Evolutionary conservation across 2,888 invertebrate genomes (phyloP), one percentile per base, ranked within the genome.

Genomic region (Agrotis segetum): DNA sequence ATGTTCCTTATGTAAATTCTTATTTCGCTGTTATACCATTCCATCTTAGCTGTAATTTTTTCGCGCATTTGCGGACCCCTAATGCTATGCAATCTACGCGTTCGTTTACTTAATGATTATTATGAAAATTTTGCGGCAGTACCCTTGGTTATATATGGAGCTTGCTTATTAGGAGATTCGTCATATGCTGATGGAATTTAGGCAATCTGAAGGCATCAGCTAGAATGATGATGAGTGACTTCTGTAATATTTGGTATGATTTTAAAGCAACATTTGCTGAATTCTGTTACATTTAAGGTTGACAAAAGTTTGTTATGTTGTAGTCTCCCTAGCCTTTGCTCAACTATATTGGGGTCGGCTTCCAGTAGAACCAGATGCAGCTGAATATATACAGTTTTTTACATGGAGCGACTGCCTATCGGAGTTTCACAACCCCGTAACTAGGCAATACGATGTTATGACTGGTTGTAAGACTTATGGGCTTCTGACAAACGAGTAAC

Each of bases 1-100:
- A 88, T 85, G 55, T 66, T 86, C 68, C 70, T 74, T 78, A 86
- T 85, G 88, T 85, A 89, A 88, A 90, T 87, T 89, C 85, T 85
- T 85, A 85, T 90, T 89, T 87, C 56, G 83, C 76, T 80, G 77
- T 63, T 65, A 56, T 55, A 69, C 29, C 59, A 29, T 72, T 58
- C 56, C 67, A 40, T 68, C 53, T 55, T 70, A 46, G 62, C n/a
- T 52, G 53, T 74, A 78, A 76, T 78, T 73, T 83, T 77, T 68
- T 75, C 70, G 29, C 58, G 60, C 62, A 71, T 74, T 76, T 77
- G 47, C 67, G 70, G 67, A 40, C 49, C 52, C 60, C 66, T 82
- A 79, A 79, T 76, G 73, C 50, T 46, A 59, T 44, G 60, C 74
- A 67, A 78, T 78, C 66, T 68, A 69, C 16, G 34, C 16, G 17